Evolutionary conservation across 2,797 vertebrate genomes (phyloP).

Genomic region (Cheirogaleus major): DNA sequence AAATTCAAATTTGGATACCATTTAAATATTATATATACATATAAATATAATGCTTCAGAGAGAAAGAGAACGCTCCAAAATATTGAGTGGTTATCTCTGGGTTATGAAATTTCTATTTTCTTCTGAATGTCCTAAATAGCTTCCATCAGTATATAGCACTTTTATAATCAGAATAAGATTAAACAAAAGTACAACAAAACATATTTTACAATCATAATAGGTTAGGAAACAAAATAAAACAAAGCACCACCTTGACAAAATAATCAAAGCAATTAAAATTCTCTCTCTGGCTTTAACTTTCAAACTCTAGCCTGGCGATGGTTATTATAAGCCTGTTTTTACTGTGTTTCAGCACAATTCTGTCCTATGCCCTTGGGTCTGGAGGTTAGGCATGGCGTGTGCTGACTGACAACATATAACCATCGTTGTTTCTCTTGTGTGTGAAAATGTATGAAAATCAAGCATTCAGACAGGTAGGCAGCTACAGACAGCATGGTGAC

Average conservation of each 20-base stretch:
- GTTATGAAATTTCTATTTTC: slow-evolving; percentile 29
- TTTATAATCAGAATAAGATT: slow-evolving; percentile 56
- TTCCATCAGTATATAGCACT: slow-evolving; percentile 13
- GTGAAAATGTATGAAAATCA: background rate
- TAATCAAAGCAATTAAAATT: slow-evolving; percentile 49
- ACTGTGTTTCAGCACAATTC: background rate
- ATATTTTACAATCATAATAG: slow-evolving; percentile 55
- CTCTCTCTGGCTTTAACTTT: slow-evolving; percentile 30
- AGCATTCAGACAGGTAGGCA: background rate
- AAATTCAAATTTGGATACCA: background rate
- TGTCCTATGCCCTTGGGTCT: background rate
- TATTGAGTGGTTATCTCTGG: background rate
- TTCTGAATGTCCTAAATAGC: slow-evolving; percentile 44
- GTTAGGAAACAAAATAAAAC: slow-evolving; percentile 44
- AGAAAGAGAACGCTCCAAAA: background rate
- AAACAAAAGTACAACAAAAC: slow-evolving; percentile 60
- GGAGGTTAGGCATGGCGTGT: background rate
- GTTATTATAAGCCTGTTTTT: background rate
- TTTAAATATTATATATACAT: background rate
- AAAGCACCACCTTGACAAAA: slow-evolving; percentile 58
- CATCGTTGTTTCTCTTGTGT: background rate
- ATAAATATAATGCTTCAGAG: background rate
- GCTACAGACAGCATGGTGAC: background rate
- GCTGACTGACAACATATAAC: background rate
- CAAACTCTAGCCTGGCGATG: background rate